Percentiles rank a stretch among this genome's conserved stretches.
phyloP scores from a whole-genome alignment of 1,140 invertebrate species.

The Zophobas atratus region DNA sequence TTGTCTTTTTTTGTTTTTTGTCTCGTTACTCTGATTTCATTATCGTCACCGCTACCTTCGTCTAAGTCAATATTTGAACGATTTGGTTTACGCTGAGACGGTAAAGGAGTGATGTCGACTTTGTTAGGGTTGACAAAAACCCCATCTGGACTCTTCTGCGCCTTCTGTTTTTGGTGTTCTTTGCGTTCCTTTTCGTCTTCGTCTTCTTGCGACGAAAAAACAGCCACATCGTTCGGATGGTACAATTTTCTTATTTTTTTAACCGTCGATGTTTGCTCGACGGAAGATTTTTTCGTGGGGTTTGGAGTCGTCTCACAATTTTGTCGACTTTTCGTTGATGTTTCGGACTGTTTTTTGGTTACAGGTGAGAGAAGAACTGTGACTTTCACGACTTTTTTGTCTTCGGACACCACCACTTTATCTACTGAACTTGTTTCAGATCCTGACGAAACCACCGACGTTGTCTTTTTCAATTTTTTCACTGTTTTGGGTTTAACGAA shows the following conservation, averaged over 20 bases:
- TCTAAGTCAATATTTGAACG: constrained; percentile 24
- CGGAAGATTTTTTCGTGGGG: constrained; percentile 6
- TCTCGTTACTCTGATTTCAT: constrained; percentile 25
- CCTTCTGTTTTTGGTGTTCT: constrained; percentile 27
- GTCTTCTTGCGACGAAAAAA: constrained; percentile 34
- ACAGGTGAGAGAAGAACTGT: no score
- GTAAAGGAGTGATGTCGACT: background rate
- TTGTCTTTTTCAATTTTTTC: no score
- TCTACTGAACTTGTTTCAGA: background rate
- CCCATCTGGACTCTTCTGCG: constrained; percentile 38
- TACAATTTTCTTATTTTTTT: constrained; percentile 51
- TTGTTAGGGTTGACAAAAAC: constrained; percentile 47
- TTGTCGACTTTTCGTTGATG: background rate
- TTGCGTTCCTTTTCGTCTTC: constrained; percentile 46
- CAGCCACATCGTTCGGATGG: constrained; percentile 42
- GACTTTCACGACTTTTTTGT: no score
- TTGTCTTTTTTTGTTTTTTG: constrained; percentile 10
- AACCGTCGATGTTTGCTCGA: background rate
- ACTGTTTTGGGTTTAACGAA: no score
- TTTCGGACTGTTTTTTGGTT: background rate
- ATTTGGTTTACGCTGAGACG: constrained; percentile 8
- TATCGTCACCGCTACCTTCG: constrained; percentile 44
- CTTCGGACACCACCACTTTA: no score
- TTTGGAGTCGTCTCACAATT: background rate
- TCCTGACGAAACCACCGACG: no score